A percentile compares a stretch with the other conserved stretches of the same genome.
phyloP scores from a whole-genome alignment of 2,797 vertebrate species.

The Coendou prehensilis region DNA sequence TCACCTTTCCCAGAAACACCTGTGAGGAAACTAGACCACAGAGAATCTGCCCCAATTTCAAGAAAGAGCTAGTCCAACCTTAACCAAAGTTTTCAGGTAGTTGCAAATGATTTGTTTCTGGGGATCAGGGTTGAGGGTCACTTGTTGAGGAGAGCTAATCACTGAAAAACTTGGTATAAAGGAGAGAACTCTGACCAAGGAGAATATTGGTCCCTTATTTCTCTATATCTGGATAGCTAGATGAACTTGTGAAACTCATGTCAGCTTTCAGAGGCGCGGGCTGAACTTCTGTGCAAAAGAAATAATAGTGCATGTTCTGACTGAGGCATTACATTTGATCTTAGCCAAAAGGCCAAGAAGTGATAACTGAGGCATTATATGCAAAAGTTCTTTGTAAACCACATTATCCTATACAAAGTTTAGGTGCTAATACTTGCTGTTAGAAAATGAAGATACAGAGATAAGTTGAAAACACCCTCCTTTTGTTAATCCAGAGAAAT shows the following conservation, averaged over 20 bases:
- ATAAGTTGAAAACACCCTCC: background rate
- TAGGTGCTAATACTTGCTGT: background rate
- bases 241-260: background rate
- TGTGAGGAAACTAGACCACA: conserved; percentile 19
- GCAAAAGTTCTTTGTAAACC: conserved; percentile 51
- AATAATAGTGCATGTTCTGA: background rate
- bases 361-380: background rate
- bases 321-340: background rate
- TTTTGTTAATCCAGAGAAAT: conserved; percentile 48
- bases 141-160: background rate
- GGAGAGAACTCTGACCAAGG: conserved; percentile 11
- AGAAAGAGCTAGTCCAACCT: background rate
- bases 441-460: background rate
- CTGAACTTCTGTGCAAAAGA: conserved; percentile 34
- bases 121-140: background rate
- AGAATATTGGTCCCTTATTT: conserved; percentile 5
- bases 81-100: conserved; percentile 37
- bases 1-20: background rate
- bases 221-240: conserved; percentile 17
- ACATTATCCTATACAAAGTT: background rate
- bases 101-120: conserved; percentile 56
- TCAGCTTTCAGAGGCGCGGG: background rate
- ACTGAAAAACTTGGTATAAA: conserved; percentile 35
- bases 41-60: conserved; percentile 38
- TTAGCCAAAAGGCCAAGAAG: background rate